Conservation (phyloP, 2,797 vertebrate genomes). For the Rhynchotus rufescens region DNA sequence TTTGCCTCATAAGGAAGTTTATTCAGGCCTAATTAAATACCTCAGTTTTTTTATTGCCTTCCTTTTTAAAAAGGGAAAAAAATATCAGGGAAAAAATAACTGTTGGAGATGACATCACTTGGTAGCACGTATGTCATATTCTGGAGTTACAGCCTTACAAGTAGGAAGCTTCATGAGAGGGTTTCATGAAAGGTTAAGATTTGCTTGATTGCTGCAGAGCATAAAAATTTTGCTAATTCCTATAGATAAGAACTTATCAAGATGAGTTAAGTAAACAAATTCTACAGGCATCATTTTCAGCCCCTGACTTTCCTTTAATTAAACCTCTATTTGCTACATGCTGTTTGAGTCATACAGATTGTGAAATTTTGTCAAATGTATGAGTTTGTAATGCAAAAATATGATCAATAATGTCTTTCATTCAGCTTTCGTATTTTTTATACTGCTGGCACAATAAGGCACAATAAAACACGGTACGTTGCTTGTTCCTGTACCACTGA, state of each 20-base stretch:
- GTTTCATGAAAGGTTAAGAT: slow-evolving; percentile 20
- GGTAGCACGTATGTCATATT: background rate
- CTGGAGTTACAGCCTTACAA: background rate
- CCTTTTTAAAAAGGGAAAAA: background rate
- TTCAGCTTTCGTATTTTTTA: slow-evolving; percentile 11
- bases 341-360: slow-evolving; percentile 28
- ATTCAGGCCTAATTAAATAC: background rate
- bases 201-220: background rate
- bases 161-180: slow-evolving; percentile 24
- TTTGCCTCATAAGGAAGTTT: background rate
- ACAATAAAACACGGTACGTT: slow-evolving; percentile 4
- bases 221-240: background rate
- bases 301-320: slow-evolving; percentile 47
- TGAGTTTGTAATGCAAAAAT: background rate
- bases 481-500: background rate
- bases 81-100: background rate
- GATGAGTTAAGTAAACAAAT: slow-evolving; percentile 10
- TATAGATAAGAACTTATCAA: too few species aligned
- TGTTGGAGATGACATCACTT: background rate
- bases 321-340: slow-evolving; percentile 20
- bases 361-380: slow-evolving; percentile 23
- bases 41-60: background rate
- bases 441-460: slow-evolving; percentile 13
- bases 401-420: background rate
- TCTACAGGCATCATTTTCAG: background rate